These are phyloP conservation scores for Onychostruthus taczanowskii DNA, from an alignment of 2,113 vertebrate genomes.

Conservation along the genomic window DNA sequence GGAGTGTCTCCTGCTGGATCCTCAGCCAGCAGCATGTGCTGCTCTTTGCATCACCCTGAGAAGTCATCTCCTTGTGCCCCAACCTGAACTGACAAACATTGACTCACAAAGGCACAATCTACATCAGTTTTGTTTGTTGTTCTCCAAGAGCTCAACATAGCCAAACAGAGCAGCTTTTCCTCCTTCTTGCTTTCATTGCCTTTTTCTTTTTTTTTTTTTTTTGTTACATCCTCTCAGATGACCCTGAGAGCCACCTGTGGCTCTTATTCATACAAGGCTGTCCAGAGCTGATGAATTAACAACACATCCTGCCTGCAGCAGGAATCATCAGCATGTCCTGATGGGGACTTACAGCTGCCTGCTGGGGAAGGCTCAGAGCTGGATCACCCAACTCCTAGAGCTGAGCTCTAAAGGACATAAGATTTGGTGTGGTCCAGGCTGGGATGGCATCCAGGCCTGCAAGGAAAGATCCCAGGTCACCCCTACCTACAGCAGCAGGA, in stretches of 20 bases:
- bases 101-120: not conserved
- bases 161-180: slow-evolving; percentile 9
- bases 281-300: not conserved
- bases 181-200: not conserved
- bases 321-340: not conserved
- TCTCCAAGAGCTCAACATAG: not conserved
- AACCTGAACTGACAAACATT: not conserved
- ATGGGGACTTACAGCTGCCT: not conserved
- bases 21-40: not conserved
- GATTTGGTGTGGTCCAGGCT: not conserved
- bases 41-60: not conserved
- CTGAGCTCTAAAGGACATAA: not conserved
- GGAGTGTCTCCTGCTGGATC: not conserved
- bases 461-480: not conserved
- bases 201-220: not conserved
- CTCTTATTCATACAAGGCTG: not conserved
- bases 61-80: not conserved
- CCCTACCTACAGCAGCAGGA: not conserved
- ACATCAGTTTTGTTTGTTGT: not conserved
- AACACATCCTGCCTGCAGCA: not conserved
- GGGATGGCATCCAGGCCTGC: slow-evolving; percentile 21
- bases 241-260: slow-evolving; percentile 22
- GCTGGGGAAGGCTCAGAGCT: not conserved
- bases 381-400: not conserved
- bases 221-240: not conserved